These are phyloP conservation scores for Eupithecia pulchellata DNA, from an alignment of 2,888 invertebrate genomes.

Conservation along the genomic window DNA sequence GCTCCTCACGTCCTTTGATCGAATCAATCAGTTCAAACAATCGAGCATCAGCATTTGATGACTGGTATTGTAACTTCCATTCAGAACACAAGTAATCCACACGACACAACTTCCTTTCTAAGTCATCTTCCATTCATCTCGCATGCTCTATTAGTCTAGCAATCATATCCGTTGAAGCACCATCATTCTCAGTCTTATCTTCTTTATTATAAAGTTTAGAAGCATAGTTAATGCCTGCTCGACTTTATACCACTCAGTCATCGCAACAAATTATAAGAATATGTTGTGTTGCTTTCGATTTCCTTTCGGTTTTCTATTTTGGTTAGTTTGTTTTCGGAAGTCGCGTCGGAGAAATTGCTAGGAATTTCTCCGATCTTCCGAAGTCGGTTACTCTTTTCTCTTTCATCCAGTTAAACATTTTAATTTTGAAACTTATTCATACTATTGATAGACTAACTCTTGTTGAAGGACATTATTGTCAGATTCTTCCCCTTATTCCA, in stretches of 20 bases:
- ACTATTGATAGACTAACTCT: neutral
- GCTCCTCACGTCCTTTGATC: conserved; percentile 8
- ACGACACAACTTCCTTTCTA: conserved; percentile 34
- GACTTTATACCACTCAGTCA: conserved; percentile 53
- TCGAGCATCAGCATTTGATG: conserved; percentile 7
- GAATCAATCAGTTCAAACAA: conserved; percentile 16
- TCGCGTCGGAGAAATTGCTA: conserved; percentile 21
- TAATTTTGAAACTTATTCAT: neutral
- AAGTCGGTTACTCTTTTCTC: neutral
- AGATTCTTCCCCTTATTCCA: neutral
- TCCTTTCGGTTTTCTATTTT: conserved; percentile 64
- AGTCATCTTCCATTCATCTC: conserved; percentile 40
- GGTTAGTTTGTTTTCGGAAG: conserved; percentile 39
- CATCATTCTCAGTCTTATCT: conserved; percentile 22
- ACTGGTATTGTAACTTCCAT: conserved; percentile 23
- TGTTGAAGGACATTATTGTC: too few species aligned
- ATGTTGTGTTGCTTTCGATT: conserved; percentile 57
- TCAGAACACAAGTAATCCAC: conserved; percentile 30
- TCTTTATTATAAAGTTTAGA: conserved; percentile 15
- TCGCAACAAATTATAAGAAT: conserved; percentile 61
- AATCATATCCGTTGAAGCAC: conserved; percentile 29
- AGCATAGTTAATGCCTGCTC: conserved; percentile 28
- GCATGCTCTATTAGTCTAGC: conserved; percentile 41
- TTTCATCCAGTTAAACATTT: neutral
- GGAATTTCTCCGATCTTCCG: conserved; percentile 15